Base-by-base conservation (phyloP, 2,888 invertebrate genomes). In the Tiliacea aurago region DNA sequence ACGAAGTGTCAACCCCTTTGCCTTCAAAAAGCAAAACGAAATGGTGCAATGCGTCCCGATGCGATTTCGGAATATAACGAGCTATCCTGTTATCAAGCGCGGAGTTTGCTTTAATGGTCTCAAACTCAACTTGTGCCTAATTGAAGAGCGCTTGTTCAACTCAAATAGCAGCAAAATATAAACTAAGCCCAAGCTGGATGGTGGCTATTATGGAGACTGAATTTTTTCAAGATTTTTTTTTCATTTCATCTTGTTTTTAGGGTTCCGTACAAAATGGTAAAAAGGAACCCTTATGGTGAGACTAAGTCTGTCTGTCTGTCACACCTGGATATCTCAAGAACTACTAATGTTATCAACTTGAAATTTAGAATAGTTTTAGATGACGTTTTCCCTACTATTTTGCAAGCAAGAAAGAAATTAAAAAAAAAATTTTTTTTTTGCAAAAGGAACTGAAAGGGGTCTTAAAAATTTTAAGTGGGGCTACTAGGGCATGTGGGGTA, bases 71-170 rank as follows among this genome's bases (percentile, higher is more conserved):
- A 63, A 76, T 65, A 71, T 85, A 89, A 88, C 87, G 86, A 89
- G 88, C 81, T 64, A 68, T 70, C 84, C 81, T 77, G 84, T 81
- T 84, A 82, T 84, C 84, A 85, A 84, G 82, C 83, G 61, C 76
- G 68, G 84, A 79, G 78, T 83, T 78, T 78, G 61, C 79, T 84
- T 78, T 90, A 90, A 90, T 86, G 89, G 88, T 78, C 84, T 81
- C 87, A 88, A 88, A 89, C 88, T 88, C 83, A 85, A 84, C 88
- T 87, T 70, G 72, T 72, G 72, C 85, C 85, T 91, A 91, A 91
- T 91, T 91, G 90, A 91, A 88, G 88, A 88, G 86, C 37, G 70
- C 58, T 58, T 49, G 62, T 65, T 79, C 68, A 71, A 56, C 70
- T 82, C 62, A 62, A 73, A 73, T 59, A 69, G 28, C 69, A 51